Evolutionary conservation across 2,113 vertebrate genomes (phyloP).

Genomic region (Apistogramma diplotaenia): DNA sequence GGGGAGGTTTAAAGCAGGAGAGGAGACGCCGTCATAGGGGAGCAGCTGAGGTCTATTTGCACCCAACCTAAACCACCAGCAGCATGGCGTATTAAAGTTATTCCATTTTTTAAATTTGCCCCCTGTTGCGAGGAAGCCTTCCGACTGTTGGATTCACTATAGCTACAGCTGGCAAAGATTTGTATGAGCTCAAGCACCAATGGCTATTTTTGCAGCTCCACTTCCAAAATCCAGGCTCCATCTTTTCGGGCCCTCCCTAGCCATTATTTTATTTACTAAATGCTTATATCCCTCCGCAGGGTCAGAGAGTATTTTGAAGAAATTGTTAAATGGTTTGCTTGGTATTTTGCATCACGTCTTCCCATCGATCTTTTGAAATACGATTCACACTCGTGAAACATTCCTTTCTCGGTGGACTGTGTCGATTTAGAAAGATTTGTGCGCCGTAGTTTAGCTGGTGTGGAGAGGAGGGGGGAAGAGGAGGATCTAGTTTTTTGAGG

Average conservation of each 20-base stretch:
- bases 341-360: neutral
- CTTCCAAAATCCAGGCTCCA: constrained; percentile 48
- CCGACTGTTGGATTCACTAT: constrained; percentile 5
- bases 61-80: neutral
- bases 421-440: neutral
- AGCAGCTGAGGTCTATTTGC: neutral
- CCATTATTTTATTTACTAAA: constrained; percentile 82
- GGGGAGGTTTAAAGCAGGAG: neutral
- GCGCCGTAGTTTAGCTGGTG: constrained; percentile 22
- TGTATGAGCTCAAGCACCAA: constrained; percentile 21
- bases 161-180: constrained; percentile 18
- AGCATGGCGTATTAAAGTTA: neutral
- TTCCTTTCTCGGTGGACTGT: neutral
- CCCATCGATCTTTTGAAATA: neutral
- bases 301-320: constrained; percentile 80
- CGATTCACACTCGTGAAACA: neutral
- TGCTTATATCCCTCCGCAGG: constrained; percentile 79
- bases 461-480: constrained; percentile 11
- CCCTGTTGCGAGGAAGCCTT: neutral
- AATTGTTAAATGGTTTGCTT: constrained; percentile 53
- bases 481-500: constrained; percentile 67
- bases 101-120: neutral
- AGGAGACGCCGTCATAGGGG: neutral
- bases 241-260: constrained; percentile 22
- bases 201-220: neutral